A percentile compares a stretch with the other conserved stretches of the same genome.
Conservation (phyloP, 2,797 vertebrate genomes). For the Rhinogobio ventralis region DNA sequence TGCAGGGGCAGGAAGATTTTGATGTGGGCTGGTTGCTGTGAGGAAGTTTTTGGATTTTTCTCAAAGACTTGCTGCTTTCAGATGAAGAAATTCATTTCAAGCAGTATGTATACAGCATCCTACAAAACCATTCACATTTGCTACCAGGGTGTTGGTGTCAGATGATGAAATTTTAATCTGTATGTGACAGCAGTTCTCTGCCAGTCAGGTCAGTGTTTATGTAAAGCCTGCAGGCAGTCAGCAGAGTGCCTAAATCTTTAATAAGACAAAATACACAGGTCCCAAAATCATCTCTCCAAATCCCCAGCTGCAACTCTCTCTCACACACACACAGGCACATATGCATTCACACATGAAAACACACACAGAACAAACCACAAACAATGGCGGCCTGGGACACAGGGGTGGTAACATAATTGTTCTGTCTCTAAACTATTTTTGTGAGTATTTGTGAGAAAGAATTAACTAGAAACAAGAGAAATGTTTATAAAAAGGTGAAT, state of each 20-base stretch:
- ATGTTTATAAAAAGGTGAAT: background rate
- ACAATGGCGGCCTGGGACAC: background rate
- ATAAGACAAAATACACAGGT: slow-evolving; percentile 48
- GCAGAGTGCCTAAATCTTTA: slow-evolving; percentile 45
- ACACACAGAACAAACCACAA: background rate
- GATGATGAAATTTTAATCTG: slow-evolving; percentile 44
- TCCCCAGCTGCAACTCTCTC: slow-evolving; percentile 23
- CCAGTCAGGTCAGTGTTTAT: slow-evolving; percentile 42
- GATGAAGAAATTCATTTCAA: background rate
- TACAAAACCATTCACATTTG: slow-evolving; percentile 12
- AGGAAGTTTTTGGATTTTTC: slow-evolving; percentile 1
- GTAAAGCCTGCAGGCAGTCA: slow-evolving; percentile 47
- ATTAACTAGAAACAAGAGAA: background rate
- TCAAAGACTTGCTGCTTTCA: background rate
- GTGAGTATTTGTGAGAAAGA: background rate
- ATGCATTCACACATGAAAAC: slow-evolving; percentile 4
- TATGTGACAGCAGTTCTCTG: slow-evolving; percentile 40
- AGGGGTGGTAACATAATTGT: background rate
- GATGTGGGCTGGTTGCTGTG: background rate
- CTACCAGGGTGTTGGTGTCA: slow-evolving; percentile 43
- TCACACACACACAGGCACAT: background rate
- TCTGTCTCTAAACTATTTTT: background rate
- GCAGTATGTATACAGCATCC: background rate
- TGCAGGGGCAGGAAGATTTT: background rate
- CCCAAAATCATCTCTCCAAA: slow-evolving; percentile 41